Evolutionary conservation across 1,140 invertebrate genomes (phyloP).

Genomic region (Zaprionus taronus): DNA sequence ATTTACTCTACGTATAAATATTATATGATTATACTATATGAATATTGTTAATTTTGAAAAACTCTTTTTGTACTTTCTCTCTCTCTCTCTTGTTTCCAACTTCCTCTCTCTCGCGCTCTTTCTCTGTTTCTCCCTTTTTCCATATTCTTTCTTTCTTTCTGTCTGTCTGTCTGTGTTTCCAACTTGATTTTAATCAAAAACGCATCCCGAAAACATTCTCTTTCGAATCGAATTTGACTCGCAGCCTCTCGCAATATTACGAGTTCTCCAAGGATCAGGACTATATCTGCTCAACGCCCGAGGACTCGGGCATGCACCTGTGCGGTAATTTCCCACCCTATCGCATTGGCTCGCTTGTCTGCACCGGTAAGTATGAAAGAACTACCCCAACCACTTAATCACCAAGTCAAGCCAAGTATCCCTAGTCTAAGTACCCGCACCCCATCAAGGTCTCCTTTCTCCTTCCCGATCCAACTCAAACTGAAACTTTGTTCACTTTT

Average conservation of each 20-base stretch:
- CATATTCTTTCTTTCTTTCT: slow-evolving; percentile 21
- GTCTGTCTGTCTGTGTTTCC: slow-evolving; percentile 59
- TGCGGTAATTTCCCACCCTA: slow-evolving; percentile 95
- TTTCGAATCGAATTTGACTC: slow-evolving; percentile 17
- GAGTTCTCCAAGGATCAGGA: slow-evolving; percentile 95
- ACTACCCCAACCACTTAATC: background rate
- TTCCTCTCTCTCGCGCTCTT: slow-evolving; percentile 24
- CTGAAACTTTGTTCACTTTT: slow-evolving; percentile 47
- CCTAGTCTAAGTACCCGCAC: background rate
- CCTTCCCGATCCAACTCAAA: slow-evolving; percentile 1
- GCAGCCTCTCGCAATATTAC: slow-evolving; percentile 91
- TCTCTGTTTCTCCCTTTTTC: slow-evolving; percentile 30
- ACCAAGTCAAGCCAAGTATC: too few species aligned
- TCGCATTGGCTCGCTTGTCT: slow-evolving; percentile 88
- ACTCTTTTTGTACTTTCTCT: slow-evolving; percentile 38
- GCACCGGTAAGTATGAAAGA: slow-evolving; percentile 85
- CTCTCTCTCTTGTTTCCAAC: slow-evolving; percentile 25
- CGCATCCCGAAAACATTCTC: slow-evolving; percentile 42
- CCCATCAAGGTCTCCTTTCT: background rate
- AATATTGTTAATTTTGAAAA: slow-evolving; percentile 43
- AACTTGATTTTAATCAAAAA: slow-evolving; percentile 51
- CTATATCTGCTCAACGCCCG: slow-evolving; percentile 97
- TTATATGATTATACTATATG: slow-evolving; percentile 34
- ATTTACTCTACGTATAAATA: slow-evolving; percentile 49
- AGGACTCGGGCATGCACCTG: slow-evolving; percentile 97